Evolutionary conservation across 2,113 vertebrate species (phyloP).

Genomic region (Prinia subflava): DNA sequence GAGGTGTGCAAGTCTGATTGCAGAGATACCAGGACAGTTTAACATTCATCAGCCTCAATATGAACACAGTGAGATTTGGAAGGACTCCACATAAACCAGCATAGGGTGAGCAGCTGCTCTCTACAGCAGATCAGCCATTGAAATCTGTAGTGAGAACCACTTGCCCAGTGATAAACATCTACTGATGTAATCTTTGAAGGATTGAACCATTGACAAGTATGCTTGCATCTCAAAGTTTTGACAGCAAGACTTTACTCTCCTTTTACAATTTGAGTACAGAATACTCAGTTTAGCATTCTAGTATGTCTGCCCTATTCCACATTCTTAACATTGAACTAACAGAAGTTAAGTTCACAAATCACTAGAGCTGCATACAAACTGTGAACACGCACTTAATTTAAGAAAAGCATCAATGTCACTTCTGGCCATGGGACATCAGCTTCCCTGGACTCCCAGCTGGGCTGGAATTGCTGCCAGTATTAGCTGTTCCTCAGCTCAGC

Average conservation of each 20-base stretch:
- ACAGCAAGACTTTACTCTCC: neutral
- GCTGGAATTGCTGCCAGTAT: constrained; percentile 12
- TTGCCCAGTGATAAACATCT: neutral
- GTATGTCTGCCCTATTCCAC: neutral
- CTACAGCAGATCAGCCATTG: neutral
- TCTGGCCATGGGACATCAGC: neutral
- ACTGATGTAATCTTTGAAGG: neutral
- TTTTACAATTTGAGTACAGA: neutral
- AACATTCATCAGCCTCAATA: neutral
- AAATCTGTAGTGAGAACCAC: neutral
- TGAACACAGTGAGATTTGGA: neutral
- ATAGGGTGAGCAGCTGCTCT: neutral
- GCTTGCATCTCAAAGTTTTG: neutral
- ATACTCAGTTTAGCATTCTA: neutral
- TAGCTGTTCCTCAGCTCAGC: constrained; percentile 8
- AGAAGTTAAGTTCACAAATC: neutral
- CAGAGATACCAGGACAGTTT: neutral
- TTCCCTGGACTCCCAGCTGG: neutral
- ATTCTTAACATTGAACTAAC: neutral
- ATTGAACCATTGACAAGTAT: neutral
- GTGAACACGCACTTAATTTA: neutral
- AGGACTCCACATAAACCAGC: neutral
- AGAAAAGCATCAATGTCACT: neutral
- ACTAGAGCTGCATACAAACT: neutral
- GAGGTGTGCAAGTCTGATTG: neutral